Conservation (phyloP, 2,113 vertebrate genomes). For the Dascyllus trimaculatus region DNA sequence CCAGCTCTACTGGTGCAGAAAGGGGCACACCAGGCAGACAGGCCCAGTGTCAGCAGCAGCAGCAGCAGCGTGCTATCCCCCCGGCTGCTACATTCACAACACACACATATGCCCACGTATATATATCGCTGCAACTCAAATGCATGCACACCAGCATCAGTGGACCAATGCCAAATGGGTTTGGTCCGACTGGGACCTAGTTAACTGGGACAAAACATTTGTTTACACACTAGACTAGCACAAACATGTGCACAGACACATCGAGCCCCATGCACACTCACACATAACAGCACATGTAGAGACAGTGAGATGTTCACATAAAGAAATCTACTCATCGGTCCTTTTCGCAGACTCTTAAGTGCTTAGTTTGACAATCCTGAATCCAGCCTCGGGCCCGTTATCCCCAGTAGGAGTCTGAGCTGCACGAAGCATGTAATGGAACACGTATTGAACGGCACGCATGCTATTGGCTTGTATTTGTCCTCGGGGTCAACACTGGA, state of each 20-base stretch:
- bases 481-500: constrained; percentile 46
- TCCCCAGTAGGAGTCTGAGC: constrained; percentile 16
- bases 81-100: constrained; percentile 69
- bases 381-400: constrained; percentile 5
- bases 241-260: constrained; percentile 37
- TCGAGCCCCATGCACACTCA: constrained; percentile 21
- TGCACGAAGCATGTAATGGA: constrained; percentile 17
- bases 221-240: constrained; percentile 64
- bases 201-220: constrained; percentile 79
- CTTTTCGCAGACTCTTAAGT: constrained; percentile 9
- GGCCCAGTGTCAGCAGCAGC: constrained; percentile 74
- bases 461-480: constrained; percentile 28
- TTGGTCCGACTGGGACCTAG: constrained; percentile 74
- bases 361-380: constrained; percentile 24
- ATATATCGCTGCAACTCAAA: constrained; percentile 53
- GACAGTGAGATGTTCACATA: neutral
- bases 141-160: constrained; percentile 85
- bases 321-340: constrained; percentile 2
- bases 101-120: constrained; percentile 48
- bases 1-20: constrained; percentile 85
- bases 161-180: constrained; percentile 83
- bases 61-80: constrained; percentile 72
- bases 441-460: constrained; percentile 21
- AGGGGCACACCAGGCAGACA: constrained; percentile 81
- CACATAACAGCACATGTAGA: constrained; percentile 3